These are phyloP conservation scores for Hanleya hanleyi DNA, from an alignment of 2,888 invertebrate genomes.

Conservation along the genomic window DNA sequence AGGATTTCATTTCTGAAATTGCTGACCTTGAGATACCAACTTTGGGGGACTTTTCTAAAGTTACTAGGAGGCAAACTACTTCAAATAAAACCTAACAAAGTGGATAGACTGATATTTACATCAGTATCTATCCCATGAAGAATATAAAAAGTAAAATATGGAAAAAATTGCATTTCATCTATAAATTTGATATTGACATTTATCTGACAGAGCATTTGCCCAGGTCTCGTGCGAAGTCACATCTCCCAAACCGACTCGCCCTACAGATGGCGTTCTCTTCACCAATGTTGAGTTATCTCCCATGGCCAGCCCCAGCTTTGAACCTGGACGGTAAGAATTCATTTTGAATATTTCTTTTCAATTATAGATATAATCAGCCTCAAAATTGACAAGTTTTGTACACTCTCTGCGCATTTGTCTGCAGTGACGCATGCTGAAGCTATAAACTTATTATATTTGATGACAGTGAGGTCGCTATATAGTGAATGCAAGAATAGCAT, in stretches of 20 bases:
- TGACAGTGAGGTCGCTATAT: no score
- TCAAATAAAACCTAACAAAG: no score
- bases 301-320: conserved; percentile 90
- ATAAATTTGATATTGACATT: conserved; percentile 6
- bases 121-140: background rate
- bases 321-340: conserved; percentile 81
- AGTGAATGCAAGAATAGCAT: no score
- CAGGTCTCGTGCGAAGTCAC: conserved; percentile 92
- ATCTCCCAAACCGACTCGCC: conserved; percentile 87
- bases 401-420: no score
- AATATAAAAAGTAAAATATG: background rate
- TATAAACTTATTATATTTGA: no score
- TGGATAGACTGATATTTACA: no score
- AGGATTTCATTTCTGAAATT: background rate
- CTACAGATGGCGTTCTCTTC: conserved; percentile 90
- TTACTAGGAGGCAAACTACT: no score
- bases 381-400: no score
- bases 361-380: no score
- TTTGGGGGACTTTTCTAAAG: background rate
- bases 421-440: no score
- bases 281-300: conserved; percentile 91
- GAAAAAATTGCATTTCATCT: background rate
- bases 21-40: background rate
- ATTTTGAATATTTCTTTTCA: no score
- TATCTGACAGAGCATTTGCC: conserved; percentile 81